A percentile compares a stretch with the other conserved stretches of the same genome.
phyloP scores from a whole-genome alignment of 2,888 invertebrate species.

The Zaprionus bogoriensis region DNA sequence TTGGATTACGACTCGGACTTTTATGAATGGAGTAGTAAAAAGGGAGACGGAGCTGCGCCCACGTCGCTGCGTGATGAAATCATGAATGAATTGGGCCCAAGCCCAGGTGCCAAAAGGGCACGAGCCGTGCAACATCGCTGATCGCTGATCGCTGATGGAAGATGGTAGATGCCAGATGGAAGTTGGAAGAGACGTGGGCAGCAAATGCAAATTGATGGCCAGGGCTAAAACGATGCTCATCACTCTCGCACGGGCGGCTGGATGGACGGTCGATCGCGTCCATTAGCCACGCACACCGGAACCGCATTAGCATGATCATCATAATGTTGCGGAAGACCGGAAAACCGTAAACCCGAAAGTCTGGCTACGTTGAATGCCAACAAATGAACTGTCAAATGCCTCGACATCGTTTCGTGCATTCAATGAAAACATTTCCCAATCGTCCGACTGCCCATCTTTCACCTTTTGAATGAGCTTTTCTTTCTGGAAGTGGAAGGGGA shows the following conservation, averaged over 20 bases:
- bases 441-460: slow-evolving; percentile 18
- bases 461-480: neutral
- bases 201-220: slow-evolving; percentile 79
- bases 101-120: slow-evolving; percentile 77
- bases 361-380: slow-evolving; percentile 53
- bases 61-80: slow-evolving; percentile 66
- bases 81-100: slow-evolving; percentile 66
- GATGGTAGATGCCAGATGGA: no score
- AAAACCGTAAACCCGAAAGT: slow-evolving; percentile 43
- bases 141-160: no score
- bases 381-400: slow-evolving; percentile 76
- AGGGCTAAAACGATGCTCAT: slow-evolving; percentile 51
- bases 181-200: slow-evolving; percentile 63
- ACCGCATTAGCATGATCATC: slow-evolving; percentile 73
- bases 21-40: slow-evolving; percentile 71
- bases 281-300: slow-evolving; percentile 72
- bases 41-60: slow-evolving; percentile 48
- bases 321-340: slow-evolving; percentile 49
- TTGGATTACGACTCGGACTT: slow-evolving; percentile 10
- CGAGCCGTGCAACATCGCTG: slow-evolving; percentile 33
- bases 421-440: slow-evolving; percentile 65
- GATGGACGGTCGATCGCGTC: slow-evolving; percentile 24
- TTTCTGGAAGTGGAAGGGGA: slow-evolving; percentile 4
- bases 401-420: slow-evolving; percentile 61
- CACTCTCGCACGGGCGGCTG: neutral